Percentiles rank a stretch among this genome's conserved stretches.
phyloP scores from a whole-genome alignment of 2,888 invertebrate species.

The Polyommatus iphigenia region DNA sequence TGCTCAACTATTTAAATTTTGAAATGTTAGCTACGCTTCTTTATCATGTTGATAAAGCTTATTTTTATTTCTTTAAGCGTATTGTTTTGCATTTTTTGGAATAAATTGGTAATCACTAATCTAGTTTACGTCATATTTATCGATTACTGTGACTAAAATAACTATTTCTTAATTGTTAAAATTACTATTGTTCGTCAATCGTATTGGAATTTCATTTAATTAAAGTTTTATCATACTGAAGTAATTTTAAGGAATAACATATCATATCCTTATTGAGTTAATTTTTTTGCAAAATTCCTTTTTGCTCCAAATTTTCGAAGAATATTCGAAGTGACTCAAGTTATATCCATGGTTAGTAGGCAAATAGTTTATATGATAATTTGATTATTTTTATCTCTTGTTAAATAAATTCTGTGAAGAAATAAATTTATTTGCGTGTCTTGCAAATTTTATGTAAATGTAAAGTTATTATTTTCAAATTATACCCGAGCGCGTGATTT shows the following conservation, averaged over 20 bases:
- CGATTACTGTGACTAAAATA: background rate
- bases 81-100: background rate
- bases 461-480: background rate
- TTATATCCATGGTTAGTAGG: background rate
- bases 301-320: background rate
- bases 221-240: background rate
- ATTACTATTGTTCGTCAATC: background rate
- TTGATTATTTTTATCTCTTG: background rate
- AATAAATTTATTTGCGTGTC: constrained; percentile 1
- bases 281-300: background rate
- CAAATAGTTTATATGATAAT: background rate
- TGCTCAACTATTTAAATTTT: background rate
- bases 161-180: background rate
- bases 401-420: constrained; percentile 1
- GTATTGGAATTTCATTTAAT: too few relatives aligned
- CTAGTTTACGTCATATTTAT: background rate
- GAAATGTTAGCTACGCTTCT: background rate
- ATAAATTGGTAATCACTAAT: background rate
- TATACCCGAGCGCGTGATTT: background rate
- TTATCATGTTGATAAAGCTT: background rate
- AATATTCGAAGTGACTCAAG: background rate
- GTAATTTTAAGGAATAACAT: background rate
- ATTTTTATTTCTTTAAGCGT: background rate
- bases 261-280: background rate
- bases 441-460: constrained; percentile 17